Base-by-base conservation (phyloP, 2,888 invertebrate genomes). In the Pammene fasciana region DNA sequence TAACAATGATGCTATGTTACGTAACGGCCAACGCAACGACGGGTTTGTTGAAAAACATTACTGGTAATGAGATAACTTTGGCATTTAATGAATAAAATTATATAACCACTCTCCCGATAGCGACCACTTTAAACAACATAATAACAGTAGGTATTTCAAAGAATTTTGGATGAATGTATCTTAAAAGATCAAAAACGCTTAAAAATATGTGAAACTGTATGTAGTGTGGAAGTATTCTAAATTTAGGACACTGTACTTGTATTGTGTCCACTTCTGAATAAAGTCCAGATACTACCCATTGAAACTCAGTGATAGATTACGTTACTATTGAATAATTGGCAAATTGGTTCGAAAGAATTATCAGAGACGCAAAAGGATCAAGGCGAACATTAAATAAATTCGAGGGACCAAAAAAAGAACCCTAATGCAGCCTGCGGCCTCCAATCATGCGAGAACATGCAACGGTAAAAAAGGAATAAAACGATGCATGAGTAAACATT, bases 401-500 rank as follows among this genome's bases (percentile, higher is more conserved):
- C 54, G 46, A 59, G 57, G 38, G 65, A 68, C 64, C 61, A 67
- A 60, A 70, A 70, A 65, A 65, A 65, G 46, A 54, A 65, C 43
- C 43, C 46, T 59, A 52, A 62, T 52, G 59, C 65, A 65, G 65
- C 70, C 70, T 26, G 70, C 70, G 65, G 70, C 60, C 54, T 41
- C 65, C 60, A 70, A 70, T 70, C 70, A 65, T 65, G 60, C 41
- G 65, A 55, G 55, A 70, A 70, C 70, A 70, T 59, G 70, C 68
- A 64, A 70, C 46, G 16, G 26, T 14, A 59, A 65, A 70, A 67
- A 67, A 64, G 14, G 59, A 65, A 70, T 70, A 70, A 70, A 70
- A 60, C 26, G 60, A 70, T 34, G 70, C 70, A 65, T 70, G 70
- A 70, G 70, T 70, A 70, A 70, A 70, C 70, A 70, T 65, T 70